Percentiles rank a stretch among this genome's conserved stretches.
Evolutionary conservation across 2,797 vertebrate species (phyloP).

Genomic region (Sphaeramia orbicularis): DNA sequence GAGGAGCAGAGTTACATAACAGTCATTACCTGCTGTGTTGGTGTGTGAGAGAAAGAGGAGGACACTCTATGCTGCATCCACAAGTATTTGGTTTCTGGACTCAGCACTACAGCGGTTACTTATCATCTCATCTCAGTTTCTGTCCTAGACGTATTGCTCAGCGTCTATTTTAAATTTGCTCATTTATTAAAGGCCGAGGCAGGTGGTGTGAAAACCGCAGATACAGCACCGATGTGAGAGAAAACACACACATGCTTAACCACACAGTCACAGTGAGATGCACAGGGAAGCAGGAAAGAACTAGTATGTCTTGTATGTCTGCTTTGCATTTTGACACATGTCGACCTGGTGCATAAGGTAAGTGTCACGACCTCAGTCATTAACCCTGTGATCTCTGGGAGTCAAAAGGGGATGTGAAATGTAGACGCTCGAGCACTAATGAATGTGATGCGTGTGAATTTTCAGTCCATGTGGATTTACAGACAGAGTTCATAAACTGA

Average conservation of each 20-base stretch:
- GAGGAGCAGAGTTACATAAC: conserved; percentile 49
- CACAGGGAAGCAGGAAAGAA: conserved; percentile 8
- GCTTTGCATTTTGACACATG: conserved; percentile 12
- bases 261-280: conserved; percentile 6
- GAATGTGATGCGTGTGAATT: conserved; percentile 25
- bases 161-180: conserved; percentile 40
- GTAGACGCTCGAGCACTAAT: conserved; percentile 5
- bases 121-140: conserved; percentile 7
- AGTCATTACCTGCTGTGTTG: conserved; percentile 23
- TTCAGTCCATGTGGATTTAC: conserved; percentile 5
- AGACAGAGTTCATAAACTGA: not conserved
- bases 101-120: not conserved
- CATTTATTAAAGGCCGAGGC: conserved; percentile 18
- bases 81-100: conserved; percentile 16
- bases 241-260: conserved; percentile 15
- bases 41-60: conserved; percentile 9
- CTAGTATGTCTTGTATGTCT: not conserved
- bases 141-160: conserved; percentile 14
- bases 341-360: conserved; percentile 9
- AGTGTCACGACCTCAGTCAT: conserved; percentile 4
- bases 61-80: not conserved
- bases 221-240: conserved; percentile 30
- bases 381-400: conserved; percentile 28
- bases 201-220: conserved; percentile 38
- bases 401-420: conserved; percentile 31